Evolutionary conservation across 2,888 invertebrate genomes (phyloP).

Genomic region (Ormia ochracea): DNA sequence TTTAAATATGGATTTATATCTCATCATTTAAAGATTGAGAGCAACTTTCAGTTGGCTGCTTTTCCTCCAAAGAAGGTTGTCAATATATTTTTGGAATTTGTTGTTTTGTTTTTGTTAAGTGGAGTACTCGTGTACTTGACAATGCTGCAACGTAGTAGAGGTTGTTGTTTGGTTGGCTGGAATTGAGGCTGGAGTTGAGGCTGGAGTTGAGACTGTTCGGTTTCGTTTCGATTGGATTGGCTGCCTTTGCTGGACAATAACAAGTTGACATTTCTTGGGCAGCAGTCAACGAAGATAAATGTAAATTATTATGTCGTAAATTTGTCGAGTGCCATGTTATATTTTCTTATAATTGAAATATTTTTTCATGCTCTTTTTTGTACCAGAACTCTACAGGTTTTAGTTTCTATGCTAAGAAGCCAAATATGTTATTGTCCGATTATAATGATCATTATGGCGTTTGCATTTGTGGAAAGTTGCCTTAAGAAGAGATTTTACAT

Average conservation of each 20-base stretch:
- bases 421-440: constrained; percentile 31
- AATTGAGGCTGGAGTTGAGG: too few relatives aligned
- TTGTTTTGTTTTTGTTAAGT: constrained; percentile 38
- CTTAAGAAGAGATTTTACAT: not conserved
- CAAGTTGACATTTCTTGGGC: constrained; percentile 63
- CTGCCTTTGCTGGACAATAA: constrained; percentile 57
- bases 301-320: constrained; percentile 76
- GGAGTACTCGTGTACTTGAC: constrained; percentile 40
- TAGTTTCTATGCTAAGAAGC: constrained; percentile 24
- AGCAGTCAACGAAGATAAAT: constrained; percentile 73
- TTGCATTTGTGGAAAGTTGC: constrained; percentile 29
- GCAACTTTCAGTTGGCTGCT: constrained; percentile 48
- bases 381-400: constrained; percentile 16
- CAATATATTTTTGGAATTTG: constrained; percentile 24
- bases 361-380: constrained; percentile 28
- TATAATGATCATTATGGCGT: constrained; percentile 38
- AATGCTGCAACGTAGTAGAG: not conserved
- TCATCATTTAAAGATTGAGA: constrained; percentile 61
- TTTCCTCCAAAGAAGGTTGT: constrained; percentile 47
- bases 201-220: constrained; percentile 6
- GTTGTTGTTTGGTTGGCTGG: constrained; percentile 44
- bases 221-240: constrained; percentile 42
- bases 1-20: constrained; percentile 54
- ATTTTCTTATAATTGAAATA: constrained; percentile 61
- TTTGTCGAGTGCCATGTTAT: constrained; percentile 67